Percentiles rank a stretch among this genome's conserved stretches.
phyloP scores from a whole-genome alignment of 2,888 invertebrate genomes.

The Timandra comae region DNA sequence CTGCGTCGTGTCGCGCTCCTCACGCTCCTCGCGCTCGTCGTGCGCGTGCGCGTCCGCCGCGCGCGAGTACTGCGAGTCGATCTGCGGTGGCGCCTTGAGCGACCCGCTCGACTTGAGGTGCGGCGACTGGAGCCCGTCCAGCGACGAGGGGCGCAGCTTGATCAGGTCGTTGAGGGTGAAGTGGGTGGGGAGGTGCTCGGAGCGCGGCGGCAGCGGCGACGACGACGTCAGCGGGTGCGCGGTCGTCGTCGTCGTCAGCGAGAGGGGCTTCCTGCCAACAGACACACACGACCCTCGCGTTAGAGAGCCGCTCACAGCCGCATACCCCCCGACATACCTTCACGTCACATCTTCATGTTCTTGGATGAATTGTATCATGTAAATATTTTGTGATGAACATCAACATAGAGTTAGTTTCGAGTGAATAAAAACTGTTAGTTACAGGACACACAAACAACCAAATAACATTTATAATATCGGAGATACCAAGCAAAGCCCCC shows the following conservation, averaged over 20 bases:
- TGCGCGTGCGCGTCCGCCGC: slow-evolving; percentile 65
- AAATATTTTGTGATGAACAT: too few species aligned
- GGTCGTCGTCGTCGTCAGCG: slow-evolving; percentile 76
- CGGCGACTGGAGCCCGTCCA: slow-evolving; percentile 69
- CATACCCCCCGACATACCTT: slow-evolving; percentile 33
- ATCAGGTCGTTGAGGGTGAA: slow-evolving; percentile 75
- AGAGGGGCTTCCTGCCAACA: slow-evolving; percentile 71
- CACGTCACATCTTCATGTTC: too few species aligned
- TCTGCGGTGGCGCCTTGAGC: slow-evolving; percentile 75
- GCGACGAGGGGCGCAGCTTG: slow-evolving; percentile 71
- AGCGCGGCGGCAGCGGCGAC: slow-evolving; percentile 73
- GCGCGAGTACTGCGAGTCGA: slow-evolving; percentile 77
- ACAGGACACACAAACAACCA: too few species aligned
- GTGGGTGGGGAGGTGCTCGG: slow-evolving; percentile 72
- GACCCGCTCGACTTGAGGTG: slow-evolving; percentile 65
- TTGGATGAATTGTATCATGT: too few species aligned
- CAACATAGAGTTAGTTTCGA: too few species aligned
- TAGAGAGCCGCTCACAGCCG: slow-evolving; percentile 44
- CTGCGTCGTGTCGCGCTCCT: slow-evolving; percentile 70
- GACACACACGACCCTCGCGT: slow-evolving; percentile 54
- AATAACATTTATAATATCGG: too few species aligned
- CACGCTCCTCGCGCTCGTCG: slow-evolving; percentile 34
- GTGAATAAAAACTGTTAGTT: too few species aligned
- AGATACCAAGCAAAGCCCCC: slow-evolving; percentile 79
- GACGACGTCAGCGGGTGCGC: slow-evolving; percentile 74